Percentiles rank a stretch among this genome's conserved stretches.
Conservation (phyloP, 2,113 vertebrate species). For the Hippopotamus amphibius region DNA sequence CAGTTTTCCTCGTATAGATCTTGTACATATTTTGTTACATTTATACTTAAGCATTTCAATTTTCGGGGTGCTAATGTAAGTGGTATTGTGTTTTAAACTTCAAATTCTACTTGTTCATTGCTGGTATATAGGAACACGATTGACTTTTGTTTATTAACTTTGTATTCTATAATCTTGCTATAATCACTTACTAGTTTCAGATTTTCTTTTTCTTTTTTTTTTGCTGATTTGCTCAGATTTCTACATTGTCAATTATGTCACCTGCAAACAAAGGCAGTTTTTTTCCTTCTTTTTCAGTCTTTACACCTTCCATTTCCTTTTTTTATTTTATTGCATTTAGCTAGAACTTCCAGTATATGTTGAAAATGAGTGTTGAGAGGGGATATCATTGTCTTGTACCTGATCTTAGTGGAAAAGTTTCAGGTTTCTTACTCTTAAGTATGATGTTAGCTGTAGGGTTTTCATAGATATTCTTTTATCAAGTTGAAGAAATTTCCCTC, state of each 20-base stretch:
- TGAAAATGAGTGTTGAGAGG: neutral
- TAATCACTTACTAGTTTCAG: neutral
- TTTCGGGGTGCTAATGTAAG: neutral
- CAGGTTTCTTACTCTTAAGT: too few relatives aligned
- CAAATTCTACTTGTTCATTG: neutral
- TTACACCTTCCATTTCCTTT: neutral
- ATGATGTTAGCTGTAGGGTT: neutral
- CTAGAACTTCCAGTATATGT: neutral
- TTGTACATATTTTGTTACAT: too few relatives aligned
- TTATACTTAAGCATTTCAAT: neutral
- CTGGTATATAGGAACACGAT: neutral
- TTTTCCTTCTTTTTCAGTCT: too few relatives aligned
- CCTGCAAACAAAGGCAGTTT: neutral
- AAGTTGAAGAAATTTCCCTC: neutral
- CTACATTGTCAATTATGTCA: neutral
- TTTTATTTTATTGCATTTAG: neutral
- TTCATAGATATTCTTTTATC: neutral
- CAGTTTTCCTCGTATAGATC: too few relatives aligned
- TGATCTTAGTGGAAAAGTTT: too few relatives aligned
- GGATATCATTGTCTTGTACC: neutral
- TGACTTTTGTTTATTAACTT: neutral
- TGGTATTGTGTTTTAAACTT: neutral
- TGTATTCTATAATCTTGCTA: neutral
- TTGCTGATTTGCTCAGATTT: neutral
- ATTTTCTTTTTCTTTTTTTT: neutral